Percentiles rank a stretch among this genome's conserved stretches.
Conservation (phyloP, 1,140 invertebrate genomes). For the Colletes gigas region DNA sequence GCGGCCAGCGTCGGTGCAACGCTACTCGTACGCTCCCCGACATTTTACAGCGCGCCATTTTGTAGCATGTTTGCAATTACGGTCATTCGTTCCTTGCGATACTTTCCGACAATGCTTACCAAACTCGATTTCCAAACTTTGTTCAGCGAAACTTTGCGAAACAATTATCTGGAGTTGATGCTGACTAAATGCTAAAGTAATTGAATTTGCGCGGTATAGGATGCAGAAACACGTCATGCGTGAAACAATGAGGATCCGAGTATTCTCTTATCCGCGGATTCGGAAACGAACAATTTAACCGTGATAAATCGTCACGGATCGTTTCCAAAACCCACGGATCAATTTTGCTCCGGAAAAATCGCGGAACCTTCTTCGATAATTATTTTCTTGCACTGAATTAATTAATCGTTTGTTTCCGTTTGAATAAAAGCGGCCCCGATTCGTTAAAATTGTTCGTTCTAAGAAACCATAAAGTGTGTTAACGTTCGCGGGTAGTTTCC, state of each 20-base stretch:
- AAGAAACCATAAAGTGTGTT: no score
- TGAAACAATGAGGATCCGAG: constrained; percentile 8
- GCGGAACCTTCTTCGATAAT: no score
- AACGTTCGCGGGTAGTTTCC: no score
- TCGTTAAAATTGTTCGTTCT: no score
- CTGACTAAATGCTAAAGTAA: constrained; percentile 16
- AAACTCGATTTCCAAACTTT: constrained; percentile 1
- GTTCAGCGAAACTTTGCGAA: constrained; percentile 5
- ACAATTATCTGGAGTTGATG: constrained; percentile 11
- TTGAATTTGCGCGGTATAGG: constrained; percentile 14
- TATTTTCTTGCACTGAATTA: no score
- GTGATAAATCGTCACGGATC: background rate
- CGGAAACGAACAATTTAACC: background rate
- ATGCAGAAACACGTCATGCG: constrained; percentile 19
- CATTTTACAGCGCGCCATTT: no score
- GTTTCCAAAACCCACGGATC: no score
- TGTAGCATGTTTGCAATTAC: background rate
- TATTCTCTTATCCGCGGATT: background rate
- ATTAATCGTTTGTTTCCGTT: no score
- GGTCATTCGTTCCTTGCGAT: background rate
- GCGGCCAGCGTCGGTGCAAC: no score
- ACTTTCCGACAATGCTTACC: background rate
- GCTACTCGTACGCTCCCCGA: no score
- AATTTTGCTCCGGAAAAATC: no score
- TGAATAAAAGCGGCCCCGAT: no score